Evolutionary conservation across 2,113 vertebrate genomes (phyloP), one percentile per base, ranked within the genome.

Genomic region (Hassar affinis): DNA sequence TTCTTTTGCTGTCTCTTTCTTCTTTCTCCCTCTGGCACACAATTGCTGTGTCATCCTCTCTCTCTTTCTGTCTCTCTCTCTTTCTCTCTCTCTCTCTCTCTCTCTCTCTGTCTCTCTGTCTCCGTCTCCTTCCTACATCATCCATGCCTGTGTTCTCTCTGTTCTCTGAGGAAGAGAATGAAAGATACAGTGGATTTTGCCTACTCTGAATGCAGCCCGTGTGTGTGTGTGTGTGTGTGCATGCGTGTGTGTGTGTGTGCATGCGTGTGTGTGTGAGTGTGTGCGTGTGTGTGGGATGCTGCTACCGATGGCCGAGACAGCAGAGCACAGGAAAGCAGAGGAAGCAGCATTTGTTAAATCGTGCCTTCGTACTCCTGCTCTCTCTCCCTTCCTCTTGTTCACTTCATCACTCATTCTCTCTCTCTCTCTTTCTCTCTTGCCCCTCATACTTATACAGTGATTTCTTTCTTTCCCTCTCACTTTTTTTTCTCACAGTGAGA

Each of bases 141-240:
- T 75, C 57, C 56, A 52, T 7, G 30, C 49, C 42, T 59, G 57
- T 59, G 78, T 78, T 75, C 74, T 74, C 18, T 80, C 66, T 59
- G 78, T 78, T 75, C 78, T 74, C 25, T 80, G 25, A 71, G 52
- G 54, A 62, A 47, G 49, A 87, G 87, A 93, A 90, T 78, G 71
- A 89, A 92, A 87, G 91, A 93, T 91, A 93, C 92, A 91, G 91
- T 90, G 85, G 88, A 93, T 93, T 93, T 93, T 92, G 88, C 91
- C 93, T 92, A 92, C 92, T 95, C 92, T 93, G 93, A 92, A 94
- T 94, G 92, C 91, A 92, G 90, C 89, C 86, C 62, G 85, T 81
- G 68, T 71, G 38, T 25, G 10, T 66, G n/a, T 42, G 38, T 42
- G 38, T 42, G 38, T 42, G 38, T 42, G 38, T 42, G 38, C 6